Conservation (phyloP, 2,113 vertebrate genomes). For the Anolis carolinensis region DNA sequence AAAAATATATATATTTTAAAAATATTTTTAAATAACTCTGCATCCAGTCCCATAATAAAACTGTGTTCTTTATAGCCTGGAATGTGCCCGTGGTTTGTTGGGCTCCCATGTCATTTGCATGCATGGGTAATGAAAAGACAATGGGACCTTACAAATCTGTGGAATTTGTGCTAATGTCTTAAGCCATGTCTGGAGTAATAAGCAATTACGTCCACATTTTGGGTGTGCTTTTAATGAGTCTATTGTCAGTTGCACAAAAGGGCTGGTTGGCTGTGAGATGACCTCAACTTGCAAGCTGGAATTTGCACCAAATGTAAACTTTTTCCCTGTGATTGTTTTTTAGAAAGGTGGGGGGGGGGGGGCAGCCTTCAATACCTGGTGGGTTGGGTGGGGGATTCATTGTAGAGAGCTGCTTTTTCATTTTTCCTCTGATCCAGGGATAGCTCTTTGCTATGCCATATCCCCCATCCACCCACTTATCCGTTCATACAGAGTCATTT, state of each 20-base stretch:
- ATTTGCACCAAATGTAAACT: constrained; percentile 9
- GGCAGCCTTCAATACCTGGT: not conserved
- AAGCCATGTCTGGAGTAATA: constrained; percentile 32
- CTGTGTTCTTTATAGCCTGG: constrained; percentile 31
- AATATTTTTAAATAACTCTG: not conserved
- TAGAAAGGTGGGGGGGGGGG: too few species aligned
- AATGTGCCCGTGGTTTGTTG: constrained; percentile 42
- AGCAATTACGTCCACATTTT: constrained; percentile 46
- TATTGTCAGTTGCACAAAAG: constrained; percentile 28
- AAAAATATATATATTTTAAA: not conserved
- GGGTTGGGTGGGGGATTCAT: not conserved
- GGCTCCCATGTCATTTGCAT: not conserved
- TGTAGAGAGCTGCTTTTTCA: not conserved
- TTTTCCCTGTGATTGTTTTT: not conserved
- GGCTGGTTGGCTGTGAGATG: constrained; percentile 21
- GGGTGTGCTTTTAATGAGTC: constrained; percentile 39
- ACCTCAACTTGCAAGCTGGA: constrained; percentile 4
- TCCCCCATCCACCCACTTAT: not conserved
- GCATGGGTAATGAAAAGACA: constrained; percentile 45
- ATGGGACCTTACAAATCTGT: constrained; percentile 9
- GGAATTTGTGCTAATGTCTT: constrained; percentile 45
- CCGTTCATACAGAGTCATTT: fast-evolving
- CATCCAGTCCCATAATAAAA: constrained; percentile 26
- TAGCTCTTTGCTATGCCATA: not conserved
- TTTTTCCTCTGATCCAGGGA: not conserved